These are phyloP conservation scores for Plagiodera versicolora DNA, from an alignment of 2,888 invertebrate genomes.

Conservation along the genomic window DNA sequence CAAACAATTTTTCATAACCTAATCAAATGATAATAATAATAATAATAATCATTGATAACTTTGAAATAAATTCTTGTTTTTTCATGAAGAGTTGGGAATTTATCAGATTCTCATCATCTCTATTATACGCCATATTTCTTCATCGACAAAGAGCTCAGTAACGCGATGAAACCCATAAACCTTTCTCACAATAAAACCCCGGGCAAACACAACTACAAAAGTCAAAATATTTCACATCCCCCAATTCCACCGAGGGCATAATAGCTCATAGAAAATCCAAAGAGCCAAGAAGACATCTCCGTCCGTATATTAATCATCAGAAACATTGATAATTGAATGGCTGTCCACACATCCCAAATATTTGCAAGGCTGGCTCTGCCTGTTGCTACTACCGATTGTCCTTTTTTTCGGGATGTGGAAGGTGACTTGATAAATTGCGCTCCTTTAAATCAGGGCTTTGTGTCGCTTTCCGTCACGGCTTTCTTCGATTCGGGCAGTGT, in stretches of 20 bases:
- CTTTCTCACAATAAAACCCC: slow-evolving; percentile 6
- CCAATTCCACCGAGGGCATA: slow-evolving; percentile 24
- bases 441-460: slow-evolving; percentile 27
- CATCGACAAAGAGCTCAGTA: slow-evolving; percentile 2
- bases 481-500: slow-evolving; percentile 35
- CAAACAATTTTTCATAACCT: too few species aligned
- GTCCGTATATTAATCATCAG: slow-evolving; percentile 35
- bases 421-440: slow-evolving; percentile 34
- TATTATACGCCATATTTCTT: not conserved
- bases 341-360: slow-evolving; percentile 44
- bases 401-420: slow-evolving; percentile 22
- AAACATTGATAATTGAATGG: slow-evolving; percentile 37
- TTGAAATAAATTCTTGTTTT: too few species aligned
- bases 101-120: too few species aligned
- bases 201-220: slow-evolving; percentile 17
- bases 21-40: too few species aligned
- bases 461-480: slow-evolving; percentile 22
- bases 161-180: slow-evolving; percentile 14
- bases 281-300: slow-evolving; percentile 27
- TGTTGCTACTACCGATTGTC: slow-evolving; percentile 37
- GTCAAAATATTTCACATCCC: slow-evolving; percentile 29
- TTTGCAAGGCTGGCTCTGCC: slow-evolving; percentile 38
- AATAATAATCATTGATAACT: too few species aligned
- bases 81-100: too few species aligned
- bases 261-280: slow-evolving; percentile 11